phyloP scores from a whole-genome alignment of 2,888 invertebrate genomes.

The Parnassius orleans region DNA sequence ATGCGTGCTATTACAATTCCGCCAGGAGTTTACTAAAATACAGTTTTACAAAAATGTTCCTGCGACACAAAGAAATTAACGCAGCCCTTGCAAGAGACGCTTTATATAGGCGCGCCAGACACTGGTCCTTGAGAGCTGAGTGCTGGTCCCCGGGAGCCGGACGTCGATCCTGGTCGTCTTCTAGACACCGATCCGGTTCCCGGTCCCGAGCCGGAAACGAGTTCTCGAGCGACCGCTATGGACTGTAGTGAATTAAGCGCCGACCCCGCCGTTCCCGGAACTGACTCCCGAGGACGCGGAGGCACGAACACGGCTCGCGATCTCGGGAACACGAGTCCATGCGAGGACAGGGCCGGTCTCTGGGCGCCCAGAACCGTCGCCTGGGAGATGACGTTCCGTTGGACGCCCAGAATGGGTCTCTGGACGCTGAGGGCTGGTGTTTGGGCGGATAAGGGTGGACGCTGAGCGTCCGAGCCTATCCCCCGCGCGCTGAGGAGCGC shows the following conservation, averaged over 20 bases:
- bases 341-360: neutral
- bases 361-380: neutral
- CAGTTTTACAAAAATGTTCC: slow-evolving; percentile 2
- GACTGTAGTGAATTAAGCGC: neutral
- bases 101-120: neutral
- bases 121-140: neutral
- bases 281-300: neutral
- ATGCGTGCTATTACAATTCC: slow-evolving; percentile 1
- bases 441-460: neutral
- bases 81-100: slow-evolving; percentile 4
- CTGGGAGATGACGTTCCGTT: neutral
- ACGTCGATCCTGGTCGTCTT: neutral
- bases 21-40: slow-evolving; percentile 1
- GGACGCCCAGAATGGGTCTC: neutral
- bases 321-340: neutral
- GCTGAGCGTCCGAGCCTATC: neutral
- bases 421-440: neutral
- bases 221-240: neutral
- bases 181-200: neutral
- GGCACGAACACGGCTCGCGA: slow-evolving; percentile 1
- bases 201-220: neutral
- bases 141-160: slow-evolving; percentile 2
- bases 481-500: slow-evolving; percentile 13
- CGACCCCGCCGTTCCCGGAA: neutral
- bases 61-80: slow-evolving; percentile 5